Evolutionary conservation across 2,113 vertebrate species (phyloP).

Genomic region (Anoura caudifer): DNA sequence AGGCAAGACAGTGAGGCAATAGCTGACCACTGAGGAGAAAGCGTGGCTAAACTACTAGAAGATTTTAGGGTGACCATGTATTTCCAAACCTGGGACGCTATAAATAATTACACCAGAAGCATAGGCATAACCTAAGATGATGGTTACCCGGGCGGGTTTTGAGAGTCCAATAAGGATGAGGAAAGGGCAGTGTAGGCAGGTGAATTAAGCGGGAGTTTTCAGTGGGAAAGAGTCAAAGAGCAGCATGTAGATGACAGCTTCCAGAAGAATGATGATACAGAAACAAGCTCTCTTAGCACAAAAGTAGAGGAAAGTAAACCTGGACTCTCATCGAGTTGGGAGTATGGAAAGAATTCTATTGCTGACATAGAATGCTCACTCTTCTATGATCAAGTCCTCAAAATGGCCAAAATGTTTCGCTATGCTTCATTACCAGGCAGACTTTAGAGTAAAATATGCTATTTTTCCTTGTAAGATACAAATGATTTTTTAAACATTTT

Average conservation of each 20-base stretch:
- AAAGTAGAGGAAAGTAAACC: background rate
- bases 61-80: background rate
- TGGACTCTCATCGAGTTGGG: background rate
- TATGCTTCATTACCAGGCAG: background rate
- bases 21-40: background rate
- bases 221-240: background rate
- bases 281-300: background rate
- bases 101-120: background rate
- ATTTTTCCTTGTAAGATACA: constrained; percentile 3
- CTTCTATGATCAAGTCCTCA: constrained; percentile 2
- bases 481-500: constrained; percentile 37
- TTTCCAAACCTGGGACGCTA: constrained; percentile 11
- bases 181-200: background rate
- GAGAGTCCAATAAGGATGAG: background rate
- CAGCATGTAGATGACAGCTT: background rate
- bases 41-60: background rate
- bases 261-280: background rate
- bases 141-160: background rate
- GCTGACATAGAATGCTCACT: constrained; percentile 6
- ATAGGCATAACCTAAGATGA: background rate
- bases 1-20: background rate
- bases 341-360: background rate
- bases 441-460: constrained; percentile 7
- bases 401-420: background rate
- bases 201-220: background rate